phyloP scores from a whole-genome alignment of 2,888 invertebrate genomes.

The Protonemura montana region DNA sequence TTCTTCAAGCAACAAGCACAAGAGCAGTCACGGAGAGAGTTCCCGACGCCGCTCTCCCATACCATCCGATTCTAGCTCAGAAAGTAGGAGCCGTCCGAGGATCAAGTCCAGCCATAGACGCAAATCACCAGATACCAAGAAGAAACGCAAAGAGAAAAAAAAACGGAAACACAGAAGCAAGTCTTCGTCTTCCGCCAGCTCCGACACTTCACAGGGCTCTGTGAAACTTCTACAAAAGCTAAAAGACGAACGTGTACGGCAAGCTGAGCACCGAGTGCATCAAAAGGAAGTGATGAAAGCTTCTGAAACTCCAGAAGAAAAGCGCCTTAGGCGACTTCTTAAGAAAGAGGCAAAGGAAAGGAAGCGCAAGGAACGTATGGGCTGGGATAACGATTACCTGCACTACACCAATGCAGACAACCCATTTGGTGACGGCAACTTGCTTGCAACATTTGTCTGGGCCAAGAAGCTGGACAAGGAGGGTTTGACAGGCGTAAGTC shows the following conservation, averaged over 20 bases:
- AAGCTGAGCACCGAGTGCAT: constrained; percentile 70
- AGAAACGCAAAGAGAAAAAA: not conserved
- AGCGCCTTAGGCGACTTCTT: constrained; percentile 78
- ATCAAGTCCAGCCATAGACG: not conserved
- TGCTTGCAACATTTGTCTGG: constrained; percentile 97
- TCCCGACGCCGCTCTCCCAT: constrained; percentile 9
- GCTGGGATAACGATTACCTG: constrained; percentile 96
- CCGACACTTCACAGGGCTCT: constrained; percentile 63
- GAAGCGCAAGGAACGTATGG: constrained; percentile 88
- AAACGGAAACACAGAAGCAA: constrained; percentile 22
- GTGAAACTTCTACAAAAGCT: constrained; percentile 75
- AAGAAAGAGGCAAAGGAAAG: constrained; percentile 94
- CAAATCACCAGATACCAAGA: constrained; percentile 1
- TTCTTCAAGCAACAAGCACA: not conserved
- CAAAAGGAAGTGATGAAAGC: constrained; percentile 83
- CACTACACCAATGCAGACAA: constrained; percentile 98
- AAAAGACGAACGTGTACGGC: constrained; percentile 73
- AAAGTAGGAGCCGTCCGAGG: not conserved
- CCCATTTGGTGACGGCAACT: constrained; percentile 96
- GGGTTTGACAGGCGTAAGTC: constrained; percentile 79
- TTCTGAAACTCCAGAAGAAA: constrained; percentile 95
- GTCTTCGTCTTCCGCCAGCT: constrained; percentile 23
- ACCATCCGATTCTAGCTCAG: not conserved
- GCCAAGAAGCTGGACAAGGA: constrained; percentile 94
- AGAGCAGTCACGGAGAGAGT: not conserved